Evolutionary conservation across 2,113 vertebrate genomes (phyloP).

Genomic region (Jacana jacana): DNA sequence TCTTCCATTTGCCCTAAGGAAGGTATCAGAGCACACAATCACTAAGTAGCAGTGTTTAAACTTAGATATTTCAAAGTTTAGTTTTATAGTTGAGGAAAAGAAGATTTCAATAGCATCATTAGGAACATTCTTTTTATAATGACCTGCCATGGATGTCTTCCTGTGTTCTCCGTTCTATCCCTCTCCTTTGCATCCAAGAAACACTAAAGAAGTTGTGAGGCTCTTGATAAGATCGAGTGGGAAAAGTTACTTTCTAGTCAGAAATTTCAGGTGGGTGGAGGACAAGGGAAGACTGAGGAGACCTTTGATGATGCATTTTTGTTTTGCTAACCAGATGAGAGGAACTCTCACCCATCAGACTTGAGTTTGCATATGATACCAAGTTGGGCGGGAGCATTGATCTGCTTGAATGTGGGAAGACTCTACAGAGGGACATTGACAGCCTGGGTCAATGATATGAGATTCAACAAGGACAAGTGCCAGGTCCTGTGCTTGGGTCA

Average conservation of each 20-base stretch:
- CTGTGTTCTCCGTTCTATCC: neutral
- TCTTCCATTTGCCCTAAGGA: neutral
- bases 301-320: neutral
- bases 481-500: rapidly evolving
- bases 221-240: neutral
- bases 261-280: neutral
- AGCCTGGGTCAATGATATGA: neutral
- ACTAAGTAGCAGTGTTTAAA: neutral
- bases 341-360: neutral
- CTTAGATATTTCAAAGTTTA: neutral
- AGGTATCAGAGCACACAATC: neutral
- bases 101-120: neutral
- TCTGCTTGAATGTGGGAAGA: neutral
- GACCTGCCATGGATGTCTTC: neutral
- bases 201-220: neutral
- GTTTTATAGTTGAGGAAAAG: neutral
- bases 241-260: neutral
- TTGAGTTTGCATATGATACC: neutral
- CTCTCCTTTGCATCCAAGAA: neutral
- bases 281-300: neutral
- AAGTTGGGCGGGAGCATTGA: neutral
- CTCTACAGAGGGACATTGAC: neutral
- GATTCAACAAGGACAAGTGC: neutral
- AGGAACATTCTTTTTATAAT: neutral
- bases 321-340: neutral